Evolutionary conservation across 2,113 vertebrate genomes (phyloP), one percentile per base, ranked within the genome.

Genomic region (Desmodus rotundus): DNA sequence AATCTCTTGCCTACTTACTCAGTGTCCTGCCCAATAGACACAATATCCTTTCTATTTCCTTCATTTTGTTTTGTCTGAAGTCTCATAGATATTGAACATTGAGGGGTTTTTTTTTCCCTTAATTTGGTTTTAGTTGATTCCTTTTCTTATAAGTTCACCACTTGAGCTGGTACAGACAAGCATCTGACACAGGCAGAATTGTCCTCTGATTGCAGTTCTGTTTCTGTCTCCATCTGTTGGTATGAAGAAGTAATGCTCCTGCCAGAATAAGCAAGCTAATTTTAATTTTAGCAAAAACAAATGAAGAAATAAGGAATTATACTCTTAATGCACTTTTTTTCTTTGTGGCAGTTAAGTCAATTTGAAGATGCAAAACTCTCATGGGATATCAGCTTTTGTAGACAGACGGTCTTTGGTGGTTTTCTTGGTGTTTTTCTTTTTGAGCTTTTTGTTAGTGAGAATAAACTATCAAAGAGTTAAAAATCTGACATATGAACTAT

Each of bases 181-280:
- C 38, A 58, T 90, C 83, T 89, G 33, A 87, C 86, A 77, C 33
- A 4, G 45, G 43, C 56, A 80, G 45, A 96, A 78, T 74, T 87
- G 65, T 96, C 2, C 43, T 96, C 13, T 89, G 92, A 96, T 94
- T 56, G 12, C 67, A 96, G 43, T 87, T 95, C 89, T 96, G 2
- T 83, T 92, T 82, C 52, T 87, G 2, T 54, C 1, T 97, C 97
- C 96, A 94, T 97, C 97, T 98, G 87, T 97, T 98, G 96, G 96
- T 95, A 24, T 82, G 12, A 92, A 83, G 84, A 94, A 83, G 77
- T 95, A 95, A 94, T 74, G 87, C 80, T 93, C 10, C 78, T 97
- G 72, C 87, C 84, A 89, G 77, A 91, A 70, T 82, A 93, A 95
- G 89, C 58, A 73, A 91, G 86, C 63, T 78, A n/a, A 17, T 92